A percentile compares a stretch with the other conserved stretches of the same genome.
Conservation (phyloP, 1,140 invertebrate species). For the Heterodera schachtii region DNA sequence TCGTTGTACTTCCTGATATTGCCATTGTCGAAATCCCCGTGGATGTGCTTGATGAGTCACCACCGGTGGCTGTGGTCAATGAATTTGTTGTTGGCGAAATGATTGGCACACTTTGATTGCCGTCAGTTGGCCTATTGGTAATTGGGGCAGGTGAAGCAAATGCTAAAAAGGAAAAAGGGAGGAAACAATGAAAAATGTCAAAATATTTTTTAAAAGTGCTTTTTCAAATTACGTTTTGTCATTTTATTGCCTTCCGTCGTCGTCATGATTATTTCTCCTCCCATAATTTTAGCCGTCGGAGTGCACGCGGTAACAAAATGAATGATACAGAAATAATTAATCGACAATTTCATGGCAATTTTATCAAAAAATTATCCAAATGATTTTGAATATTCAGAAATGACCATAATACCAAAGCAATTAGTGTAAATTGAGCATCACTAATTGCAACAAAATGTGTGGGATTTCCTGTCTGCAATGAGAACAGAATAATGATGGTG, state of each 20-base stretch:
- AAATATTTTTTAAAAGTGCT: no score
- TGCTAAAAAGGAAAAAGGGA: background rate
- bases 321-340: background rate
- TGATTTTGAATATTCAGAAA: background rate
- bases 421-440: background rate
- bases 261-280: background rate
- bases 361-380: background rate
- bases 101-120: no score
- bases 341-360: background rate
- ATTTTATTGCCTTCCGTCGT: background rate
- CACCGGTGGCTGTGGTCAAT: no score
- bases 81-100: no score
- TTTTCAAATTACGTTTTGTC: background rate
- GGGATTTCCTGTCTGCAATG: background rate
- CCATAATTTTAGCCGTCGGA: background rate
- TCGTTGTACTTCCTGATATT: no score
- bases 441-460: background rate
- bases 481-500: background rate
- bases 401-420: background rate
- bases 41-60: no score
- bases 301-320: background rate
- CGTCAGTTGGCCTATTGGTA: no score
- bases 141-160: background rate
- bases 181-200: no score
- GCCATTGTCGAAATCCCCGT: no score